Percentiles rank a stretch among this genome's conserved stretches.
Evolutionary conservation across 2,113 vertebrate species (phyloP).

Genomic region (Ceratotherium simum): DNA sequence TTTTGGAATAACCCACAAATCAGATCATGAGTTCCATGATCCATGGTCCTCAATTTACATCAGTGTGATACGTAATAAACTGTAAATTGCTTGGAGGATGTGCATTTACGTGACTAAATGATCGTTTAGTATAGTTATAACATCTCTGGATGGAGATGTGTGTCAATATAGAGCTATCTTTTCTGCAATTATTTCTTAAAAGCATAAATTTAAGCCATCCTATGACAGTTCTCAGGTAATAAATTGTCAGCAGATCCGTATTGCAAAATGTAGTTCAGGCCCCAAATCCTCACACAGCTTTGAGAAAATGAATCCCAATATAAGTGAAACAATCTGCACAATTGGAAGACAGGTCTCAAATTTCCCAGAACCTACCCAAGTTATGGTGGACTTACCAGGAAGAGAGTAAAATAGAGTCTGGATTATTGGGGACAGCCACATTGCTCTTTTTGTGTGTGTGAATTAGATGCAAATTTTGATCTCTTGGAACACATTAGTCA

Average conservation of each 20-base stretch:
- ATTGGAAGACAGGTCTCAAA: not conserved
- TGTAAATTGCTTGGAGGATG: not conserved
- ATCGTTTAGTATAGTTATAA: not conserved
- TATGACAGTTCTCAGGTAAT: not conserved
- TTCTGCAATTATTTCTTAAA: not conserved
- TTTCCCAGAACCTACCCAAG: not conserved
- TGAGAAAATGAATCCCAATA: not conserved
- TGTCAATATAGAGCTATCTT: no score
- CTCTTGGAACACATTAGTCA: not conserved
- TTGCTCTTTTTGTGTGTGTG: not conserved
- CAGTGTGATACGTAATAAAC: accelerated
- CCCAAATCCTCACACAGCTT: accelerated
- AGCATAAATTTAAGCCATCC: no score
- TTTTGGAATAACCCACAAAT: no score
- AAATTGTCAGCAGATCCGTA: not conserved
- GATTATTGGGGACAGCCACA: no score
- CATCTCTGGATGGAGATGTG: not conserved
- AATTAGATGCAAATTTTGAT: not conserved
- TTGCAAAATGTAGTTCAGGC: not conserved
- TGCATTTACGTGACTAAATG: not conserved
- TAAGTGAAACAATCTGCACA: accelerated
- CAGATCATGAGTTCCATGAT: not conserved
- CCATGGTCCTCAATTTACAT: not conserved
- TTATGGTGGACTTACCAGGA: not conserved
- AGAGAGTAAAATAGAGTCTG: not conserved